These are phyloP conservation scores for Nyctereutes procyonoides DNA, from an alignment of 2,113 vertebrate species.

Conservation along the genomic window DNA sequence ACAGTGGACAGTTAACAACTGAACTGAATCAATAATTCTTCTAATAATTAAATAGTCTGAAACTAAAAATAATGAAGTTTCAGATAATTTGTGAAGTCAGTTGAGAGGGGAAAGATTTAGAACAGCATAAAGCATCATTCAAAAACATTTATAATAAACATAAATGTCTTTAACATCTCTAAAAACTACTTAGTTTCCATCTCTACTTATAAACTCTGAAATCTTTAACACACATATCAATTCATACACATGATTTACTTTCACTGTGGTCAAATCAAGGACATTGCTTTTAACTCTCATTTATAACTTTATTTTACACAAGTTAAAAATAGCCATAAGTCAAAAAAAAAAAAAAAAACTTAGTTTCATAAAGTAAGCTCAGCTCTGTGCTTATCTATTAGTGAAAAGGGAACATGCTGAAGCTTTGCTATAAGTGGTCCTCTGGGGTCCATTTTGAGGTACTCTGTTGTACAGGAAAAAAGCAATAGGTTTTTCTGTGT, in stretches of 20 bases:
- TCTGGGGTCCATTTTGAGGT: neutral
- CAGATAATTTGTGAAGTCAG: neutral
- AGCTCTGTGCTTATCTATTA: neutral
- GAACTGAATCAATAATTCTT: neutral
- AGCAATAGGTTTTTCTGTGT: neutral
- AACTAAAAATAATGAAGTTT: neutral
- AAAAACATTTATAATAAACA: neutral
- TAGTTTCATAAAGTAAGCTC: conserved; percentile 50
- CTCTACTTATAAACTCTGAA: neutral
- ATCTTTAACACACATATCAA: neutral
- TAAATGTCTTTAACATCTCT: conserved; percentile 55
- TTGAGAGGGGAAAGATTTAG: neutral
- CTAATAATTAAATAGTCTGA: neutral
- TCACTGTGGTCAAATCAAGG: neutral
- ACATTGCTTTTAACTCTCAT: conserved; percentile 52
- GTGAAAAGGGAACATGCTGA: neutral
- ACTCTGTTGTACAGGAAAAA: neutral
- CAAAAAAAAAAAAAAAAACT: neutral
- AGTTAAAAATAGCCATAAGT: neutral
- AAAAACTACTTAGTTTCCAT: neutral
- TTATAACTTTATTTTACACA: conserved; percentile 43
- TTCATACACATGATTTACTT: neutral
- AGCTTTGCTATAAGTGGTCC: neutral
- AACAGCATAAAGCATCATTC: neutral
- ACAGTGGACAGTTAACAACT: neutral